These are phyloP conservation scores for Brienomyrus brachyistius DNA, from an alignment of 2,113 vertebrate species.

Conservation along the genomic window DNA sequence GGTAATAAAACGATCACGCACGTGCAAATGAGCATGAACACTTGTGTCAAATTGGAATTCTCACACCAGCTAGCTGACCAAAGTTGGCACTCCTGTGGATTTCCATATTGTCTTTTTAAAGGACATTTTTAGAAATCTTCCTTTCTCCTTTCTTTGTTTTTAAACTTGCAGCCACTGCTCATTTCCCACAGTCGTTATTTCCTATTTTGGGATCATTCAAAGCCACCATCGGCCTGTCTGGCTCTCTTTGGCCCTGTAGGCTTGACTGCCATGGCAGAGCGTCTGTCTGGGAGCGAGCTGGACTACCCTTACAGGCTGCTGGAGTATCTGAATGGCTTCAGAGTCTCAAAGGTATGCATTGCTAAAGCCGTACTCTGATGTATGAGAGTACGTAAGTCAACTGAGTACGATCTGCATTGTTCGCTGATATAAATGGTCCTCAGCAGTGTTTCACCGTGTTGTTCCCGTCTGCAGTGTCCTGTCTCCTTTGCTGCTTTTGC, in stretches of 20 bases:
- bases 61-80: not conserved
- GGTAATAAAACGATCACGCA: no score
- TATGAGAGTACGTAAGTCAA: not conserved
- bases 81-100: not conserved
- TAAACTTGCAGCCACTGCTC: not conserved
- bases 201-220: not conserved
- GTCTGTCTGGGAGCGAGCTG: conserved; percentile 62
- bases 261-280: conserved; percentile 49
- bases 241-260: not conserved
- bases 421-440: not conserved
- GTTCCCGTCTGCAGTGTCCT: not conserved
- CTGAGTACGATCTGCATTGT: not conserved
- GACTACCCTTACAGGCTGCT: conserved; percentile 65
- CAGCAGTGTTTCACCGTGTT: not conserved
- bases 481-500: not conserved
- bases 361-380: not conserved
- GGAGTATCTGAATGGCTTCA: conserved; percentile 64
- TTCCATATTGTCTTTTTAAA: not conserved
- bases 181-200: not conserved
- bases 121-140: no score
- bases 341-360: conserved; percentile 57
- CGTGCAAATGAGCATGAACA: no score
- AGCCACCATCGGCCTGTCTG: not conserved
- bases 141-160: not conserved
- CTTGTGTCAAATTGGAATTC: not conserved